Conservation (phyloP, 2,113 vertebrate species). For the Nothoprocta pentlandii region DNA sequence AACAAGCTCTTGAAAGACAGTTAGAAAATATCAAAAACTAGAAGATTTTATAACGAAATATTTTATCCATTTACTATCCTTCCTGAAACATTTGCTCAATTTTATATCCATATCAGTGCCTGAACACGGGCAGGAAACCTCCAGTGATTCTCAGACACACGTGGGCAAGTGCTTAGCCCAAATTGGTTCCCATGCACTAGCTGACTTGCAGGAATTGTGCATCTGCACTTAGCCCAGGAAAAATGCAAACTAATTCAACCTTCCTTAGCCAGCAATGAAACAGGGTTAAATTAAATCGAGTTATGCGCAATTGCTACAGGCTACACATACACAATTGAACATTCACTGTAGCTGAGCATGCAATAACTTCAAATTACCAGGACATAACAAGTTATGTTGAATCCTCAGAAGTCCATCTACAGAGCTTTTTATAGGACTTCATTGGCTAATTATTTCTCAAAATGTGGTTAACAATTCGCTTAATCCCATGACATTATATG, state of each 20-base stretch:
- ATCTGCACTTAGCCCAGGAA: not conserved
- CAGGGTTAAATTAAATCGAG: not conserved
- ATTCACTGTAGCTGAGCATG: not conserved
- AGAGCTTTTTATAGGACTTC: not conserved
- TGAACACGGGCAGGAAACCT: not conserved
- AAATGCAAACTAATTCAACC: slow-evolving; percentile 1
- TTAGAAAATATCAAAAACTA: not conserved
- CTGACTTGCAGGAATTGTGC: not conserved
- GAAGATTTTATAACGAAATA: not conserved
- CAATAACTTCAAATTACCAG: not conserved
- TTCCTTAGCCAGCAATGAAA: not conserved
- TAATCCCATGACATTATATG: not conserved
- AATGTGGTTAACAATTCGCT: not conserved
- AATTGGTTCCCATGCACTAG: not conserved
- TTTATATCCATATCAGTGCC: not conserved
- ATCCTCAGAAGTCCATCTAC: not conserved
- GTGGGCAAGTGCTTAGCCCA: not conserved
- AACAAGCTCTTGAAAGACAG: not conserved
- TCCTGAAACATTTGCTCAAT: not conserved
- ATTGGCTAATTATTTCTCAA: not conserved
- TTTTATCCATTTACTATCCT: not conserved
- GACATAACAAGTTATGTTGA: not conserved
- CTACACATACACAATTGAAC: not conserved
- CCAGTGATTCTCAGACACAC: not conserved
- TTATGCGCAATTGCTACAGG: not conserved